A percentile compares a stretch with the other conserved stretches of the same genome.
These are phyloP conservation scores for Ophraella communa DNA, from an alignment of 2,888 invertebrate genomes.

Conservation along the genomic window DNA sequence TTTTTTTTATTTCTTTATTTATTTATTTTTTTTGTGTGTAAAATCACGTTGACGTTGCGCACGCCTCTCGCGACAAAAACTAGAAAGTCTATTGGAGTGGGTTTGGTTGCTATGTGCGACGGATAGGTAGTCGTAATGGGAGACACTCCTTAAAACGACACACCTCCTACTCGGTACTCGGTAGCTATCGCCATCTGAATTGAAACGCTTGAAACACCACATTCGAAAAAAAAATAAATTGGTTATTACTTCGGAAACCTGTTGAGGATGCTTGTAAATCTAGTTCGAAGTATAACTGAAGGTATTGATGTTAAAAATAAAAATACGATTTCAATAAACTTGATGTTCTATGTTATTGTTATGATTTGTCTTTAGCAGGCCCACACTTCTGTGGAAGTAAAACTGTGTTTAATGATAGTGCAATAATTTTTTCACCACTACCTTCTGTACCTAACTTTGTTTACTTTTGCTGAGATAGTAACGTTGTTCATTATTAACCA, in stretches of 20 bases:
- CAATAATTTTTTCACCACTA: too few species aligned
- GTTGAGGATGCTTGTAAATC: neutral
- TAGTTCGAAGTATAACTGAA: too few species aligned
- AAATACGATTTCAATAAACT: too few species aligned
- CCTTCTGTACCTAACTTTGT: too few species aligned
- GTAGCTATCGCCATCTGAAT: conserved; percentile 43
- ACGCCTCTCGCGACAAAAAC: conserved; percentile 12
- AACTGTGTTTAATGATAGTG: too few species aligned
- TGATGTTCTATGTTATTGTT: too few species aligned
- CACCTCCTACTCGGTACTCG: conserved; percentile 19
- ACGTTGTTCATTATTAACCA: too few species aligned
- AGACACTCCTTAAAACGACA: conserved; percentile 13
- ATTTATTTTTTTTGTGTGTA: conserved; percentile 4
- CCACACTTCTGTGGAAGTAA: too few species aligned
- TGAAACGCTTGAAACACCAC: conserved; percentile 18
- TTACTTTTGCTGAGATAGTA: too few species aligned
- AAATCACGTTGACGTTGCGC: neutral
- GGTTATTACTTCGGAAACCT: neutral
- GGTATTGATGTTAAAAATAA: too few species aligned
- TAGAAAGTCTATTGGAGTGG: conserved; percentile 15
- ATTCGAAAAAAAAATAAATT: too few species aligned
- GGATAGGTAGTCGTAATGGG: conserved; percentile 10
- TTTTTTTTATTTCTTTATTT: conserved; percentile 4
- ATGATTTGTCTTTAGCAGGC: too few species aligned
- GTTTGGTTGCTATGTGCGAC: conserved; percentile 22